A percentile compares a stretch with the other conserved stretches of the same genome.
These are phyloP conservation scores for Gallinago stenura DNA, from an alignment of 2,797 vertebrate genomes.

Conservation along the genomic window DNA sequence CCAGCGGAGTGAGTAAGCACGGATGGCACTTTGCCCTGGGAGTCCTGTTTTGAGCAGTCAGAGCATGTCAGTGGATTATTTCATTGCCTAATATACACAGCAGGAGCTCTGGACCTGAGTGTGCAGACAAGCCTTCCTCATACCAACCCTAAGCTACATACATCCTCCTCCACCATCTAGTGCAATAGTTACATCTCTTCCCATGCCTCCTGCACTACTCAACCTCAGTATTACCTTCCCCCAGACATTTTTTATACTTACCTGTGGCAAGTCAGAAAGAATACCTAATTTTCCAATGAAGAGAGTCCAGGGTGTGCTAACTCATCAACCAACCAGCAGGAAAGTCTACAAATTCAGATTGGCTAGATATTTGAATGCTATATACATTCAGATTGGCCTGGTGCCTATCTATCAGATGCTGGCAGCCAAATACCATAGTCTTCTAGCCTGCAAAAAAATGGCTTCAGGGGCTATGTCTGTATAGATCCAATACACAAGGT, in stretches of 20 bases:
- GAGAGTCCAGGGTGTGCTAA: neutral
- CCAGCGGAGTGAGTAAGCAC: slow-evolving; percentile 3
- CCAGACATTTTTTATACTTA: neutral
- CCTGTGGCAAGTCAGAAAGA: slow-evolving; percentile 24
- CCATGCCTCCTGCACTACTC: neutral
- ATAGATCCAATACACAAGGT: neutral
- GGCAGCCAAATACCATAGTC: neutral
- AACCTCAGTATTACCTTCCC: neutral
- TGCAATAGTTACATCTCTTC: slow-evolving; percentile 15
- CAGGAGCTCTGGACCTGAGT: neutral
- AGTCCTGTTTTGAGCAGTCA: slow-evolving; percentile 42
- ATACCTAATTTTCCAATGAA: neutral
- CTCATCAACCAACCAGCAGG: slow-evolving; percentile 15
- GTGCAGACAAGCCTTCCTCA: neutral
- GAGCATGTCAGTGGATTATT: slow-evolving; percentile 53
- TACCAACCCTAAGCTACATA: neutral
- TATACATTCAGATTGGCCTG: neutral
- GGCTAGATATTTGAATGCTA: neutral
- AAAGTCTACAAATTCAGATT: slow-evolving; percentile 25
- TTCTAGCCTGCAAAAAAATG: neutral
- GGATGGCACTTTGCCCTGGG: slow-evolving; percentile 62
- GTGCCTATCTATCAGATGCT: neutral
- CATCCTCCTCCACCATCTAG: neutral
- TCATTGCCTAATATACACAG: slow-evolving; percentile 44
- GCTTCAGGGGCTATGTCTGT: neutral